Evolutionary conservation across 2,113 vertebrate species (phyloP).

Genomic region (Acrocephalus kingi): DNA sequence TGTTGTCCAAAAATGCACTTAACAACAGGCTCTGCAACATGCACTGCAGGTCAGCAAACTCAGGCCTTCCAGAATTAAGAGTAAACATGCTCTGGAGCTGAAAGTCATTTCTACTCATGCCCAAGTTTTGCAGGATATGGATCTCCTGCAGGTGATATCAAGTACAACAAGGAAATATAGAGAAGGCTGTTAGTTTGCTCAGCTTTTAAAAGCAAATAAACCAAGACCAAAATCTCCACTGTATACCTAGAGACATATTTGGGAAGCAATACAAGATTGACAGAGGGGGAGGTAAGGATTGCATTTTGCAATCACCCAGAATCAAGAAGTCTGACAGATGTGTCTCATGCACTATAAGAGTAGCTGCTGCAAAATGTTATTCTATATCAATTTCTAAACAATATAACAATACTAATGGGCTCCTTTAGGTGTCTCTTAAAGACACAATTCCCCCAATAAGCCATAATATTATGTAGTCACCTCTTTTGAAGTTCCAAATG

Average conservation of each 20-base stretch:
- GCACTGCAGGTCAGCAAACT: not conserved
- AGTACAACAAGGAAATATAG: not conserved
- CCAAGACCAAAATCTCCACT: not conserved
- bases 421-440: not conserved
- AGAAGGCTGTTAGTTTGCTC: not conserved
- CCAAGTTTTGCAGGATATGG: not conserved
- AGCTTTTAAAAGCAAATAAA: not conserved
- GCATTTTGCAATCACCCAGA: not conserved
- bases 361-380: not conserved
- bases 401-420: not conserved
- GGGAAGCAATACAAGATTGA: not conserved
- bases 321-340: not conserved
- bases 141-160: not conserved
- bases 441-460: not conserved
- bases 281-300: not conserved
- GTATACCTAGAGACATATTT: not conserved
- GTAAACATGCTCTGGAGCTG: not conserved
- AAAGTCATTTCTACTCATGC: not conserved
- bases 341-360: not conserved
- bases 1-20: not conserved
- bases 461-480: not conserved
- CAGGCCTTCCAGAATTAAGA: not conserved
- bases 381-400: not conserved
- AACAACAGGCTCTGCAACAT: not conserved
- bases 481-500: not conserved